Conservation (phyloP, 2,113 vertebrate genomes). For the Pteropus alecto region DNA sequence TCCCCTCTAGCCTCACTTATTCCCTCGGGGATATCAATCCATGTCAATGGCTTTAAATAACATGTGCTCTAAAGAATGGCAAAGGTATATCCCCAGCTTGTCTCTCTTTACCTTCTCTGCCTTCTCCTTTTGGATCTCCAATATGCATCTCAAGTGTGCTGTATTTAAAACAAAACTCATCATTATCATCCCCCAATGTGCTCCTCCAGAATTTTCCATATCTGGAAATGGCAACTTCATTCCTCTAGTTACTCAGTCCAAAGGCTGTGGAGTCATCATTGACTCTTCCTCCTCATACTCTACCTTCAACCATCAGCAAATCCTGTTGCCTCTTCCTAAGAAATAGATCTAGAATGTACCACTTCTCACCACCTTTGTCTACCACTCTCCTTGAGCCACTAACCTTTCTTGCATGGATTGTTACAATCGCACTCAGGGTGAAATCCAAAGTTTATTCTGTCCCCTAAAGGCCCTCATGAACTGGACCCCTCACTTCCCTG, state of each 20-base stretch:
- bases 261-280: not conserved
- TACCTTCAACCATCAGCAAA: not conserved
- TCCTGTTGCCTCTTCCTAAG: not conserved
- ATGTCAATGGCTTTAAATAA: not conserved
- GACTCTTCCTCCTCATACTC: not conserved
- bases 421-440: not conserved
- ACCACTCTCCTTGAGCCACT: not conserved
- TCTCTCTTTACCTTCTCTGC: not conserved
- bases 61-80: not conserved
- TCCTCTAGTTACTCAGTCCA: not conserved
- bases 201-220: not conserved
- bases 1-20: not conserved
- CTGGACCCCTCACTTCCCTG: not conserved
- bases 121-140: not conserved
- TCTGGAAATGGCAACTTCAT: not conserved
- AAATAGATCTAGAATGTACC: not conserved
- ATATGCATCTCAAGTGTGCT: not conserved
- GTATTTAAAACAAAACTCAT: not conserved
- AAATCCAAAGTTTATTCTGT: not conserved
- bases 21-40: not conserved
- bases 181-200: not conserved
- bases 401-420: not conserved
- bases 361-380: not conserved
- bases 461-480: not conserved
- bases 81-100: not conserved